phyloP scores from a whole-genome alignment of 2,888 invertebrate species.

The Cephus spinipes region DNA sequence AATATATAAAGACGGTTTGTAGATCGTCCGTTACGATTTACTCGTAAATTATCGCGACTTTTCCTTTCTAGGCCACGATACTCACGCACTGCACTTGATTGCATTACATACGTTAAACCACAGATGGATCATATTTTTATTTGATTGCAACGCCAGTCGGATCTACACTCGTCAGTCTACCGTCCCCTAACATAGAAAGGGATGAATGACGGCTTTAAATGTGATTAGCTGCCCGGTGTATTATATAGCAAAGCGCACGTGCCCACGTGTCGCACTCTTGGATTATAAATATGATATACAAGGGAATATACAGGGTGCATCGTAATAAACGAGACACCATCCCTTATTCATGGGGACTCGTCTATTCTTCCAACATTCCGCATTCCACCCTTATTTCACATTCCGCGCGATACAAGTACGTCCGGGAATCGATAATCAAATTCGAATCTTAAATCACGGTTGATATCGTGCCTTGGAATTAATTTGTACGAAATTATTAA shows the following conservation, averaged over 20 bases:
- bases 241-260: conserved; percentile 54
- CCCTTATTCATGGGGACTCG: neutral
- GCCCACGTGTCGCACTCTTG: conserved; percentile 59
- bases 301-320: conserved; percentile 30
- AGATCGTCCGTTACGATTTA: neutral
- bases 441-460: neutral
- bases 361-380: neutral
- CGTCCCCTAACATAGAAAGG: conserved; percentile 26
- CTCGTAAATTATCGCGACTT: neutral
- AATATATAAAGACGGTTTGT: neutral
- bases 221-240: conserved; percentile 51
- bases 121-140: conserved; percentile 48
- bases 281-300: conserved; percentile 65
- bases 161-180: conserved; percentile 20
- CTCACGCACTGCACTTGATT: conserved; percentile 11
- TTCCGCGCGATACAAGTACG: neutral
- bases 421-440: neutral
- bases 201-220: conserved; percentile 48
- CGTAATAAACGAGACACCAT: conserved; percentile 31
- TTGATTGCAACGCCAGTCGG: conserved; percentile 46
- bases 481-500: neutral
- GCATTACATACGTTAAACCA: conserved; percentile 25
- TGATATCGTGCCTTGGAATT: neutral
- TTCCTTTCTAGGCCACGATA: neutral
- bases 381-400: neutral